A percentile compares a stretch with the other conserved stretches of the same genome.
These are phyloP conservation scores for Caranx ignobilis DNA, from an alignment of 2,113 vertebrate species.

Conservation along the genomic window DNA sequence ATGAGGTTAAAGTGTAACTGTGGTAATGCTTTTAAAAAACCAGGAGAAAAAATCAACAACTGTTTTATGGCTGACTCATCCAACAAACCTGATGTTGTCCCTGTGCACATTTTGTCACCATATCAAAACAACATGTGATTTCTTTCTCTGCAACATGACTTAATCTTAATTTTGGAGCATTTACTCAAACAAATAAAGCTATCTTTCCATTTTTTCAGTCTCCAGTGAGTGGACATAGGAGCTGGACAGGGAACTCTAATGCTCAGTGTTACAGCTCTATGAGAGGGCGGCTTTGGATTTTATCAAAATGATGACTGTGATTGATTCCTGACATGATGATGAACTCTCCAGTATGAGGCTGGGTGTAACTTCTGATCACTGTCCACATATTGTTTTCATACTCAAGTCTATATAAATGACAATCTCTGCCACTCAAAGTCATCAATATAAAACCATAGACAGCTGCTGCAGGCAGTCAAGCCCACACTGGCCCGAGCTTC, in stretches of 20 bases:
- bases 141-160: not conserved
- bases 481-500: not conserved
- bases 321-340: not conserved
- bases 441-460: not conserved
- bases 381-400: not conserved
- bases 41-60: no score
- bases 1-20: not conserved
- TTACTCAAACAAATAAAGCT: not conserved
- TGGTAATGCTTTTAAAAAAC: no score
- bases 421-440: not conserved
- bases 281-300: not conserved
- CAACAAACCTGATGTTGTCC: not conserved
- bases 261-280: not conserved
- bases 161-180: not conserved
- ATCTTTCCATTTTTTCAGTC: no score
- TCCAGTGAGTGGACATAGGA: no score
- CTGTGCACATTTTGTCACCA: not conserved
- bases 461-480: not conserved
- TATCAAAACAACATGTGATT: not conserved
- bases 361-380: not conserved
- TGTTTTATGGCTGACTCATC: no score
- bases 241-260: not conserved
- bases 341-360: not conserved
- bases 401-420: not conserved
- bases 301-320: not conserved